Percentiles rank a stretch among this genome's conserved stretches.
phyloP scores from a whole-genome alignment of 1,140 invertebrate species.

The Neoseiulus cucumeris region DNA sequence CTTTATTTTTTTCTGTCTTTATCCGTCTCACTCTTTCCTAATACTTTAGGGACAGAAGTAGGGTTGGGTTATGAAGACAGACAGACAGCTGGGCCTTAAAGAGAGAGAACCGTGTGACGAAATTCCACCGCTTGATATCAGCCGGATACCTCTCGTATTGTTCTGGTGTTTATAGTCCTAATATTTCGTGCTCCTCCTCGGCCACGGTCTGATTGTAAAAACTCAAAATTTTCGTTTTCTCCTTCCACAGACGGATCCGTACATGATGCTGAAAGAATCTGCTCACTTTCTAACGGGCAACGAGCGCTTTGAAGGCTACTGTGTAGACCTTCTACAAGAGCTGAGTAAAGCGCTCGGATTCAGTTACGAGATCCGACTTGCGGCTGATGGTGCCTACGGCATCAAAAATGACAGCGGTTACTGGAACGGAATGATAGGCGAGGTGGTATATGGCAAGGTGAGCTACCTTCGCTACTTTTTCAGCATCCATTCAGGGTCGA shows the following conservation, averaged over 20 bases:
- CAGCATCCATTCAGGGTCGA: neutral
- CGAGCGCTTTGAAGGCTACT: slow-evolving; percentile 51
- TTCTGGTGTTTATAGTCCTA: too few species aligned
- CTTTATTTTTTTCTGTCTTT: too few species aligned
- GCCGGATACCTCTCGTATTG: too few species aligned
- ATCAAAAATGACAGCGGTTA: slow-evolving; percentile 17
- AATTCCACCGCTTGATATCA: too few species aligned
- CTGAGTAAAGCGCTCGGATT: slow-evolving; percentile 16
- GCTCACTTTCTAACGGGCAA: slow-evolving; percentile 40
- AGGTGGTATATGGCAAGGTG: slow-evolving; percentile 19
- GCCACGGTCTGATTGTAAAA: too few species aligned
- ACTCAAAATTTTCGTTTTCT: neutral
- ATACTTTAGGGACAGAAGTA: too few species aligned
- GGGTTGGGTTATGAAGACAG: too few species aligned
- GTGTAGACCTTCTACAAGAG: slow-evolving; percentile 45
- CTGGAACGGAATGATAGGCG: slow-evolving; percentile 24
- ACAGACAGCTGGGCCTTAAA: too few species aligned
- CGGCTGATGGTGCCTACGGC: slow-evolving; percentile 17
- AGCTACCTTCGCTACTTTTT: neutral
- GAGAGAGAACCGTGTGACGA: too few species aligned
- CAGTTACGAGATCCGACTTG: slow-evolving; percentile 19
- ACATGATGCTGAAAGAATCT: slow-evolving; percentile 20
- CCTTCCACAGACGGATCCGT: slow-evolving; percentile 18
- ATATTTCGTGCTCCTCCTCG: too few species aligned
- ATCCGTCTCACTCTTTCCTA: too few species aligned